phyloP scores from a whole-genome alignment of 1,140 invertebrate genomes.

The Uloborus diversus region DNA sequence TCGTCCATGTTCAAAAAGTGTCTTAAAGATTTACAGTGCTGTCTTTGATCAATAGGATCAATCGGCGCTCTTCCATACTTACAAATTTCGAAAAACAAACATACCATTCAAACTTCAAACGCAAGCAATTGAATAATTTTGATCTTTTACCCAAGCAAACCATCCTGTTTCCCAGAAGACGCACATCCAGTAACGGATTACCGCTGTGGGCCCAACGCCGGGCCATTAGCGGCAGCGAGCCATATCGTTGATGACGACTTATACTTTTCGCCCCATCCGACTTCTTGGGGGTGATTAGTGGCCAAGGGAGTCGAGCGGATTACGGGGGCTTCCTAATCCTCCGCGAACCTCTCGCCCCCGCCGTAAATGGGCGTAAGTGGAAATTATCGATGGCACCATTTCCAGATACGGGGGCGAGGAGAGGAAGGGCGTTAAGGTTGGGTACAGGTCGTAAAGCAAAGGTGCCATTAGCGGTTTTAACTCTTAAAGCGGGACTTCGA shows the following conservation, averaged over 20 bases:
- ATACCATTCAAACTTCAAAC: too few relatives aligned
- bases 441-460: conserved; percentile 40
- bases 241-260: conserved; percentile 30
- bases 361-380: conserved; percentile 2
- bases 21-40: too few relatives aligned
- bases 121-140: too few relatives aligned
- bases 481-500: conserved; percentile 2
- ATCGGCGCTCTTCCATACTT: too few relatives aligned
- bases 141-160: too few relatives aligned
- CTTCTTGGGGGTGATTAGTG: conserved; percentile 9
- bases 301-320: conserved; percentile 14
- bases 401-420: not conserved
- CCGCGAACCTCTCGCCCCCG: conserved; percentile 11
- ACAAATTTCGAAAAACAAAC: too few relatives aligned
- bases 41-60: too few relatives aligned
- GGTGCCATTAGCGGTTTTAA: conserved; percentile 45
- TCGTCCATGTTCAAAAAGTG: too few relatives aligned
- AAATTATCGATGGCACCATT: conserved; percentile 19
- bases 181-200: not conserved
- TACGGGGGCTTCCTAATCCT: too few relatives aligned
- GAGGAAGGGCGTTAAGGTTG: not conserved
- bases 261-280: not conserved
- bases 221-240: not conserved
- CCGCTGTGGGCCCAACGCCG: not conserved
- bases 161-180: conserved; percentile 13